A percentile compares a stretch with the other conserved stretches of the same genome.
Evolutionary conservation across 2,113 vertebrate species (phyloP).

Genomic region (Dascyllus trimaculatus): DNA sequence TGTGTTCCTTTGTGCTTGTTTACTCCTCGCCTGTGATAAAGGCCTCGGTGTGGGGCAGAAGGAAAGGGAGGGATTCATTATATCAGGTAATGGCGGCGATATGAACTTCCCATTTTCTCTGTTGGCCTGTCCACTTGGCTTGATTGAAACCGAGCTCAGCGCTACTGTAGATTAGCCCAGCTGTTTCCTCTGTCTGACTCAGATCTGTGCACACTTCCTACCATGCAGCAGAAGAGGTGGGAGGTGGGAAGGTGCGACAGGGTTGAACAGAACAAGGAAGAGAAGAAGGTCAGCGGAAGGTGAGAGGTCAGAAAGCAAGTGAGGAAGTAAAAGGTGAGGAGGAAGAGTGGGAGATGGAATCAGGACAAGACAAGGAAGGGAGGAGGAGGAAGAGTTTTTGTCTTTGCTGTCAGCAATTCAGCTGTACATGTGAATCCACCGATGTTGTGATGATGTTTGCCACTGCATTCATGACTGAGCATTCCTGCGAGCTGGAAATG

Average conservation of each 20-base stretch:
- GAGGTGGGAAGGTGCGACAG: conserved; percentile 34
- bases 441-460: conserved; percentile 48
- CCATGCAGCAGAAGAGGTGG: not conserved
- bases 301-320: conserved; percentile 48
- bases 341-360: conserved; percentile 53
- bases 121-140: conserved; percentile 52
- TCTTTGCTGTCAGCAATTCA: conserved; percentile 36
- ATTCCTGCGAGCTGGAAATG: conserved; percentile 30
- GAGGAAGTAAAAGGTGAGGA: conserved; percentile 66
- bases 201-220: conserved; percentile 73
- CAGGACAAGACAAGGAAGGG: conserved; percentile 67
- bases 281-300: conserved; percentile 47
- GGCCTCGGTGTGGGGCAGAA: conserved; percentile 53
- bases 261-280: conserved; percentile 39
- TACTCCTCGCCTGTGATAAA: conserved; percentile 71
- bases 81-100: conserved; percentile 73
- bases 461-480: conserved; percentile 18
- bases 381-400: conserved; percentile 58
- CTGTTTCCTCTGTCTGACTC: conserved; percentile 81
- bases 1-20: conserved; percentile 70
- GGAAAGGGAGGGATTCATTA: conserved; percentile 74
- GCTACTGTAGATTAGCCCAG: conserved; percentile 82
- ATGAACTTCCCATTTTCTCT: conserved; percentile 77
- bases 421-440: conserved; percentile 5
- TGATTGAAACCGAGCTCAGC: conserved; percentile 74